Evolutionary conservation across 2,113 vertebrate species (phyloP).

Genomic region (Notarius lentiginosus): DNA sequence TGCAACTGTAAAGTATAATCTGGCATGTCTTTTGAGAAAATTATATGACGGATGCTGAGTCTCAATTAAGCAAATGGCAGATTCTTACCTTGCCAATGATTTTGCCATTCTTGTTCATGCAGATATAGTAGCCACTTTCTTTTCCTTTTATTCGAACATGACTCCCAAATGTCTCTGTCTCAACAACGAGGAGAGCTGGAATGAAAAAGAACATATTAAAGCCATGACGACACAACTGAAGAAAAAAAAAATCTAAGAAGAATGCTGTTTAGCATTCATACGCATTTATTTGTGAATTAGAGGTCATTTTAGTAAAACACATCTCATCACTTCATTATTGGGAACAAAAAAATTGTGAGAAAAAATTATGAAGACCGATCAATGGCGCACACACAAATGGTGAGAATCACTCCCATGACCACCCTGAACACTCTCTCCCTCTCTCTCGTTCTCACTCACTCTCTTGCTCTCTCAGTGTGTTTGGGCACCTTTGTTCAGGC

Average conservation of each 20-base stretch:
- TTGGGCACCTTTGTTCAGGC: slow-evolving; percentile 72
- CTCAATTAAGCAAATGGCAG: not conserved
- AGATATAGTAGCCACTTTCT: slow-evolving; percentile 80
- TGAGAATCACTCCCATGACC: slow-evolving; percentile 36
- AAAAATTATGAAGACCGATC: slow-evolving; percentile 1
- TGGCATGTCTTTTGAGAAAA: not conserved
- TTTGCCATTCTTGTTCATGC: slow-evolving; percentile 80
- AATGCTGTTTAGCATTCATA: not conserved
- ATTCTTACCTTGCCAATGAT: slow-evolving; percentile 76
- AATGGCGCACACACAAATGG: slow-evolving; percentile 16
- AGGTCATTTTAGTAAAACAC: not conserved
- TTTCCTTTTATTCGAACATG: slow-evolving; percentile 80
- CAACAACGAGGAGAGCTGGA: slow-evolving; percentile 77
- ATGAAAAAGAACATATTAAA: slow-evolving; percentile 37
- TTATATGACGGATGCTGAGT: not conserved
- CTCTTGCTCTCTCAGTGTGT: slow-evolving; percentile 60
- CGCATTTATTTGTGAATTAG: not conserved
- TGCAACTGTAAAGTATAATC: not conserved
- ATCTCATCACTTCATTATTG: not conserved
- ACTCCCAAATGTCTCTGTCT: slow-evolving; percentile 80
- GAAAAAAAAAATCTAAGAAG: not conserved
- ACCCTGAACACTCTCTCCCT: slow-evolving; percentile 21
- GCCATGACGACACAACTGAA: not conserved
- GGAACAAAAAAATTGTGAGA: not conserved
- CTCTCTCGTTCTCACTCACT: slow-evolving; percentile 17